Evolutionary conservation across 2,888 invertebrate genomes (phyloP), one percentile per base, ranked within the genome.

Genomic region (Drosophila quinaria): DNA sequence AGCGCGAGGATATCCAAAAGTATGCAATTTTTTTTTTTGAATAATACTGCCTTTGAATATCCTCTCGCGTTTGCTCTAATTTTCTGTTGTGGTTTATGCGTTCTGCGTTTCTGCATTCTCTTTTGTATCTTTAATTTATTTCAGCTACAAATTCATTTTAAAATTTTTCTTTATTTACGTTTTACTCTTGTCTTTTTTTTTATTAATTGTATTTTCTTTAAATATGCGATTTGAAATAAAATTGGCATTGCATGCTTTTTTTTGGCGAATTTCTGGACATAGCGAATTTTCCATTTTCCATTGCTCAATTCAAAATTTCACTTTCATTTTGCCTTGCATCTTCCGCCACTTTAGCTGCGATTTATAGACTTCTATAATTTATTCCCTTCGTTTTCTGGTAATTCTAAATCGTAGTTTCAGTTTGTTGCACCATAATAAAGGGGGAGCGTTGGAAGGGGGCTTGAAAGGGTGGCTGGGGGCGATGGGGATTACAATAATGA

Each of bases 401-500:
- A 39, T 39, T 46, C 63, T 46, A 35, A 50, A 29, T 51, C 58
- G 58, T 70, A 51, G 44, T 58, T 42, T 52, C 55, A 49, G 51
- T 68, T 74, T 55, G 67, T 78, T 79, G 75, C 69, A 74, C 61
- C 74, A 79, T 80, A 74, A 67, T 29, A 35, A 59, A n/a, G 50
- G 47, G 37, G 54, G 44, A 33, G 29, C n/a, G 25, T 41, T n/a
- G 42, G 19, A 22, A 19, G 35, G 35, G 44, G 33, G 29, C 11
- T n/a, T 39, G 15, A 17, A 5, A 13, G 33, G 49, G 15, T 35
- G 15, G 11, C 22, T 5, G 42, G 22, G 22, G 61, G 25, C 17
- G 50, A 15, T 11, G 31, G 50, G 50, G 19, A 17, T 41, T 54
- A 74, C 69, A 75, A 25, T 64, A 54, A 64, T 50, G 80, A 80